Evolutionary conservation across 2,888 invertebrate genomes (phyloP), one percentile per base, ranked within the genome.

Genomic region (Formica aserva): DNA sequence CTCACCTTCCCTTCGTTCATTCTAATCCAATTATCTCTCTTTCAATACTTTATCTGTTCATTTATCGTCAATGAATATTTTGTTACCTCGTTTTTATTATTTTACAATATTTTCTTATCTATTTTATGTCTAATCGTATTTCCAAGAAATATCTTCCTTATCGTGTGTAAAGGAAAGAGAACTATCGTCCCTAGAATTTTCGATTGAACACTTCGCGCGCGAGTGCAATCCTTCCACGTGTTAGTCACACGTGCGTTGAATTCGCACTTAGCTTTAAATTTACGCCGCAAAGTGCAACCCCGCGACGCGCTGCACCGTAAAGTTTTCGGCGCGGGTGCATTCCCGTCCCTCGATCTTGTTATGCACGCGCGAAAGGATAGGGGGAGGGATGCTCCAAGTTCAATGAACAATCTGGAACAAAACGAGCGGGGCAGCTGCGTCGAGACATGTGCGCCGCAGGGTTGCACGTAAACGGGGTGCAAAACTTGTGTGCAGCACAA

Each of bases 381-480:
- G 5, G 15, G 18, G 41, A 32, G 65, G 45, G 67, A 65, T 11
- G 57, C 35, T 57, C 66, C 84, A 90, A 90, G 90, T 89, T 91
- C 88, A 91, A 72, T 72, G 89, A 86, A 88, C 85, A 89, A 89
- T 89, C 87, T 77, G 55, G 85, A 72, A 48, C 62, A 66, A 82
- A 77, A 55, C 52, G 69, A 83, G 69, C 65, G 80, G 76, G 82
- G 85, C 87, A 88, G 90, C 88, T 90, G 87, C 84, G 66, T 35
- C 82, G 83, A 71, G 62, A 83, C 86, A 83, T 84, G 87, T 88
- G 83, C 72, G 80, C 29, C 76, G 63, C 35, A 45, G 55, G 45
- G 15, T 45, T 62, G 71, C 77, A 88, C 83, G 88, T 87, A 91
- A 91, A 91, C 85, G n/a, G 87, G 86, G 69, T 85, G 82, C 84